These are phyloP conservation scores for Gyps fulvus DNA, from an alignment of 2,113 vertebrate genomes.

Conservation along the genomic window DNA sequence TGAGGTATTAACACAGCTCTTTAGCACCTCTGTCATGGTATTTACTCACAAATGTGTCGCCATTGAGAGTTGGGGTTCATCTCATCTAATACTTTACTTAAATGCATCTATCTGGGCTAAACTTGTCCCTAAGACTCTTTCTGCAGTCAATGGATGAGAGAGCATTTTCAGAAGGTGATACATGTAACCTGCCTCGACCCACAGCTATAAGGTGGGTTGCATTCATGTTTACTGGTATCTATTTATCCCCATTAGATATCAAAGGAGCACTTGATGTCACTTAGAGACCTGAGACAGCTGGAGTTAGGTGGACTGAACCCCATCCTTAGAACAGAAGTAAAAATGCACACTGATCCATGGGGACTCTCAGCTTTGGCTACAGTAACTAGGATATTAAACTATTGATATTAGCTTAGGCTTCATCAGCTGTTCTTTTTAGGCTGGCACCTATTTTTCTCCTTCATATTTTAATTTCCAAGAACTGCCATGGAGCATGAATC, in stretches of 20 bases:
- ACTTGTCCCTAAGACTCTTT: background rate
- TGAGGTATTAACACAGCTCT: background rate
- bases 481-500: background rate
- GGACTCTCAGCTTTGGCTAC: background rate
- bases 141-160: background rate
- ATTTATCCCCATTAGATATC: background rate
- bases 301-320: background rate
- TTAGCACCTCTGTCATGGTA: background rate
- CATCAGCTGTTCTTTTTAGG: conserved; percentile 8
- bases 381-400: background rate
- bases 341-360: background rate
- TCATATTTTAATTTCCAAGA: conserved; percentile 6
- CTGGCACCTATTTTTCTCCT: background rate
- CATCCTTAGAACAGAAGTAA: background rate
- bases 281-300: background rate
- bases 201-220: background rate
- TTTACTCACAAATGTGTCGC: background rate
- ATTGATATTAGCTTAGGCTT: background rate
- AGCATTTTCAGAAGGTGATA: background rate
- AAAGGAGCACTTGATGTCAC: background rate
- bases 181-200: background rate
- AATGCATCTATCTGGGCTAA: background rate
- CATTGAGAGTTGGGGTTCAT: background rate
- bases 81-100: background rate
- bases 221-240: background rate